phyloP scores from a whole-genome alignment of 1,140 invertebrate species.

The Drosophila equinoxialis region DNA sequence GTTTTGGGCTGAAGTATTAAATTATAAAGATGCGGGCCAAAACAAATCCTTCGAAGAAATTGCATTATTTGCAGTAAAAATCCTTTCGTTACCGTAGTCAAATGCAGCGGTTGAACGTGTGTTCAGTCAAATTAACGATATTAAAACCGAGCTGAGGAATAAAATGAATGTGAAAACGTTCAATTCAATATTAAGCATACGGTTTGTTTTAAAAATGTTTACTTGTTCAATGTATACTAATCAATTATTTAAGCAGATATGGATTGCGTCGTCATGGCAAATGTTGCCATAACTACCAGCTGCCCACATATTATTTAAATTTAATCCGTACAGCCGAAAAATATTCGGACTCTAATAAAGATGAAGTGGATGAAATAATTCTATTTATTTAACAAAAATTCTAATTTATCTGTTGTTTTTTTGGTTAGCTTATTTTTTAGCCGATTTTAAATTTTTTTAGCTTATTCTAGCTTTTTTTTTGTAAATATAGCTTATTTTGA shows the following conservation, averaged over 20 bases:
- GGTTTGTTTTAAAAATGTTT: constrained; percentile 6
- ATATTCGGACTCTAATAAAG: too few relatives aligned
- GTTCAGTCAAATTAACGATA: neutral
- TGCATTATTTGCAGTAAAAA: neutral
- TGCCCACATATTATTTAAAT: too few relatives aligned
- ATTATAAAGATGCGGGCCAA: neutral
- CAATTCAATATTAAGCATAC: neutral
- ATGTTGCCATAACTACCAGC: too few relatives aligned
- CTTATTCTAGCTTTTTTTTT: neutral
- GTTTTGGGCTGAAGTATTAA: constrained; percentile 6
- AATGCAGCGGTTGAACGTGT: neutral
- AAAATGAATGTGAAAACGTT: neutral
- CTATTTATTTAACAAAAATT: neutral
- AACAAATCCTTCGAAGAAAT: neutral
- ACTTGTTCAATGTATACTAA: neutral
- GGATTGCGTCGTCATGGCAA: too few relatives aligned
- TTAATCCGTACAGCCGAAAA: too few relatives aligned
- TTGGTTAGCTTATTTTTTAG: neutral
- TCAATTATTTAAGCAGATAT: too few relatives aligned
- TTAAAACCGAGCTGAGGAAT: neutral
- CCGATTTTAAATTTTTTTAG: too few relatives aligned
- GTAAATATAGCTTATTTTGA: neutral
- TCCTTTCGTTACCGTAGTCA: neutral
- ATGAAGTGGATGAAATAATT: constrained; percentile 1
- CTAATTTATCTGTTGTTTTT: neutral